These are phyloP conservation scores for Hyphantria cunea DNA, from an alignment of 1,140 invertebrate species.

Conservation along the genomic window DNA sequence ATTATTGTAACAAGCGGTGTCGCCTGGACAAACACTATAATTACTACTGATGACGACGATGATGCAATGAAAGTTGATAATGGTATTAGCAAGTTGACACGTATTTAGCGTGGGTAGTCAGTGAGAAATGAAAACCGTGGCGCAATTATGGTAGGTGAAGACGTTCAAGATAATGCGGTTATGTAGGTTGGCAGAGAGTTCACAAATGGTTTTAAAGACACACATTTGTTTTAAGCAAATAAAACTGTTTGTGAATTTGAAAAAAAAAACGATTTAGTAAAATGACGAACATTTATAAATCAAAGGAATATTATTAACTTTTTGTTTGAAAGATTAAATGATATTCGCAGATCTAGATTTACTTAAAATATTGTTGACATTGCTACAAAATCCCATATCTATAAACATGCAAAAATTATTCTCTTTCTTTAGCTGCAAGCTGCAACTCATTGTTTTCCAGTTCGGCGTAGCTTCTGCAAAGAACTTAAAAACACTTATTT, in stretches of 20 bases:
- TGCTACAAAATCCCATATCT: too few species aligned
- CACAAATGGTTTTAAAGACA: constrained; percentile 27
- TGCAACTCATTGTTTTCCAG: too few species aligned
- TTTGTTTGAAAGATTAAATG: not conserved
- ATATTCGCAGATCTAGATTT: too few species aligned
- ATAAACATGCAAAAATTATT: too few species aligned
- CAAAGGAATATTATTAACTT: not conserved
- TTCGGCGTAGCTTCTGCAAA: too few species aligned
- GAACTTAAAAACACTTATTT: too few species aligned
- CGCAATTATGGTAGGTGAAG: constrained; percentile 51
- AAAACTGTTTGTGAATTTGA: constrained; percentile 11
- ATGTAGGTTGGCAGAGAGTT: constrained; percentile 53
- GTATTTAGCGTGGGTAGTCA: constrained; percentile 68
- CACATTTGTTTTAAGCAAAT: constrained; percentile 24
- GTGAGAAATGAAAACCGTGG: constrained; percentile 53
- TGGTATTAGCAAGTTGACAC: constrained; percentile 74
- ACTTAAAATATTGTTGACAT: too few species aligned
- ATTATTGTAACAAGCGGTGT: constrained; percentile 60
- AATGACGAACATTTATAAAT: not conserved
- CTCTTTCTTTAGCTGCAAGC: too few species aligned
- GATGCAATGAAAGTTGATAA: constrained; percentile 77
- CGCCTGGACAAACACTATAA: constrained; percentile 53
- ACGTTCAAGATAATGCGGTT: constrained; percentile 57
- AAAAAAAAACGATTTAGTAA: not conserved
- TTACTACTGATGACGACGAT: constrained; percentile 53